These are phyloP conservation scores for Cuculus canorus DNA, from an alignment of 2,797 vertebrate genomes.

Conservation along the genomic window DNA sequence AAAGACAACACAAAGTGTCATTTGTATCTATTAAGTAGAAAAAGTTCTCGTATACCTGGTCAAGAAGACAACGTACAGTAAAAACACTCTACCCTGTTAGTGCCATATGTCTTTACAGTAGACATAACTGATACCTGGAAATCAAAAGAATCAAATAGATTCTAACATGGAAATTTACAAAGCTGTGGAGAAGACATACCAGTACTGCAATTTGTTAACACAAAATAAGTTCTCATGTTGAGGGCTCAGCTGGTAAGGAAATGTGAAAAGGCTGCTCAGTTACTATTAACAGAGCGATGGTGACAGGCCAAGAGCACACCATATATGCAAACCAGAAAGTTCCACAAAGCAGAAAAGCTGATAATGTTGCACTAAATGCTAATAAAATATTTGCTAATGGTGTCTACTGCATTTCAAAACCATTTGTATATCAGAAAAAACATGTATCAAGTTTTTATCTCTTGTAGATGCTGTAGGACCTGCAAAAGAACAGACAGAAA, in stretches of 20 bases:
- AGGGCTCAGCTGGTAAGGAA: background rate
- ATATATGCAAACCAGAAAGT: background rate
- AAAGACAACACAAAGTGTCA: background rate
- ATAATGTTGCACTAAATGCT: background rate
- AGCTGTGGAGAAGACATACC: background rate
- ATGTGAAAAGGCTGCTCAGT: background rate
- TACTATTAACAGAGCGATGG: background rate
- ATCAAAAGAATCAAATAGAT: background rate
- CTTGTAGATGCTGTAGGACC: slow-evolving; percentile 77
- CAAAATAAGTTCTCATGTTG: background rate
- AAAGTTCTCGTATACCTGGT: background rate
- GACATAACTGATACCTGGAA: background rate
- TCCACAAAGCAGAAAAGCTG: background rate
- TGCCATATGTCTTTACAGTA: background rate
- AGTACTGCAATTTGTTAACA: background rate
- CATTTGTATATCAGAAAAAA: background rate
- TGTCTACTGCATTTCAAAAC: background rate
- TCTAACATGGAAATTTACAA: background rate
- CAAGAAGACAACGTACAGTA: background rate
- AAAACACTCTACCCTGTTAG: background rate
- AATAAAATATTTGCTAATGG: background rate
- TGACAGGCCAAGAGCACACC: background rate
- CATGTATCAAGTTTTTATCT: slow-evolving; percentile 12
- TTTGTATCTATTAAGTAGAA: background rate
- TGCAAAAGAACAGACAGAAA: slow-evolving; percentile 46